These are phyloP conservation scores for Micromys minutus DNA, from an alignment of 2,113 vertebrate species.

Conservation along the genomic window DNA sequence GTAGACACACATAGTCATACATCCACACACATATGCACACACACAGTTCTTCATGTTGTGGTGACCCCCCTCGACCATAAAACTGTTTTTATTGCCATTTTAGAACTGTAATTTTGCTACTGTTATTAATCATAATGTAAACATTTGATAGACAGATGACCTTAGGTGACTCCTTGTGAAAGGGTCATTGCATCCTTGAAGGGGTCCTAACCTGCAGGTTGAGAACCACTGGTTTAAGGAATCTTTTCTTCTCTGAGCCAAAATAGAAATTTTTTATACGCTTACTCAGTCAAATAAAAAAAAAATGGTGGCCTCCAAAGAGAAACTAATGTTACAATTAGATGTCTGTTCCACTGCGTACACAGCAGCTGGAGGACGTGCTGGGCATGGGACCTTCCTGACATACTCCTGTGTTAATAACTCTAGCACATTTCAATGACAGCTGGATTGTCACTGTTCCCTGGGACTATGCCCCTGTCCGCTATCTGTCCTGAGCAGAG, in stretches of 20 bases:
- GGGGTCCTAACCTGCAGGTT: neutral
- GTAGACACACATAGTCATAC: neutral
- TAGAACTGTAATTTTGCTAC: neutral
- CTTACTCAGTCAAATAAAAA: neutral
- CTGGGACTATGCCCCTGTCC: neutral
- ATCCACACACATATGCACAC: neutral
- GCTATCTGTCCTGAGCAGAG: neutral
- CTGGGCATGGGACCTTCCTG: fast-evolving
- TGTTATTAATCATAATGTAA: neutral
- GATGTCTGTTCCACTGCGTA: fast-evolving
- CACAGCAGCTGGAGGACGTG: fast-evolving
- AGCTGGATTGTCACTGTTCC: fast-evolving
- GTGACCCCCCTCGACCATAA: neutral
- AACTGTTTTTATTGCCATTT: neutral
- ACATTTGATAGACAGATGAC: neutral
- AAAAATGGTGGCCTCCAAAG: neutral
- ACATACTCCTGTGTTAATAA: too few species aligned
- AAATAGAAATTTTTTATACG: neutral
- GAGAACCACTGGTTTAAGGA: neutral
- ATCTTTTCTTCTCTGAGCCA: neutral
- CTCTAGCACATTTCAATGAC: fast-evolving
- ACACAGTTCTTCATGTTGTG: neutral
- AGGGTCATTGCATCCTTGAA: neutral
- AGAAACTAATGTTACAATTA: neutral
- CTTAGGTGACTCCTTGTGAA: neutral